These are phyloP conservation scores for Cyaniris semiargus DNA, from an alignment of 2,888 invertebrate species.

Conservation along the genomic window DNA sequence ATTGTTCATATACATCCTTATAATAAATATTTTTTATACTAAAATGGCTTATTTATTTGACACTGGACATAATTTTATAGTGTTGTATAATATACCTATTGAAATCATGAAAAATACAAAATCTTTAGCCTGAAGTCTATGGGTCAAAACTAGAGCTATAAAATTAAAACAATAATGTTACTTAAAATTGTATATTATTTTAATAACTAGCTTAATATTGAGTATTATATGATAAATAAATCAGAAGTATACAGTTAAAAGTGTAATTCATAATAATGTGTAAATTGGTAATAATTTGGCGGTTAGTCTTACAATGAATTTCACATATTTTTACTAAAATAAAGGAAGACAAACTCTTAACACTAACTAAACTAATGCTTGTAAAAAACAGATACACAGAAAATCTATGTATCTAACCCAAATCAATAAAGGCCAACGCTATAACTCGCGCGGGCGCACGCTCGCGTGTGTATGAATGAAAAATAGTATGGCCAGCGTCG, in stretches of 20 bases:
- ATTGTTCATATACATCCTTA: slow-evolving; percentile 45
- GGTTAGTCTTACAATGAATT: slow-evolving; percentile 5
- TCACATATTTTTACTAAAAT: not conserved
- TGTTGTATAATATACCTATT: no score
- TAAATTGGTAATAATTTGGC: slow-evolving; percentile 15
- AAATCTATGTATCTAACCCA: not conserved
- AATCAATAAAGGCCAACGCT: no score
- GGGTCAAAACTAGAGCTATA: not conserved
- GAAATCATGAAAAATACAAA: not conserved
- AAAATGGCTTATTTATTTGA: not conserved
- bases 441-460: no score
- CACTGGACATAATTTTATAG: not conserved
- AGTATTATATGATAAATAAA: not conserved
- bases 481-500: no score
- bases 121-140: not conserved
- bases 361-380: not conserved
- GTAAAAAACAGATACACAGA: not conserved
- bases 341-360: not conserved
- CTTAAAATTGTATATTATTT: not conserved
- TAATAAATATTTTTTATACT: slow-evolving; percentile 60
- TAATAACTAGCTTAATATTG: not conserved
- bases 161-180: not conserved
- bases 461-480: no score
- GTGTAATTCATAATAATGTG: slow-evolving; percentile 1
- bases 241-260: not conserved